Base-by-base conservation (phyloP, 53 echinoderm and acorn worm genomes). In the Apostichopus leukothele region DNA sequence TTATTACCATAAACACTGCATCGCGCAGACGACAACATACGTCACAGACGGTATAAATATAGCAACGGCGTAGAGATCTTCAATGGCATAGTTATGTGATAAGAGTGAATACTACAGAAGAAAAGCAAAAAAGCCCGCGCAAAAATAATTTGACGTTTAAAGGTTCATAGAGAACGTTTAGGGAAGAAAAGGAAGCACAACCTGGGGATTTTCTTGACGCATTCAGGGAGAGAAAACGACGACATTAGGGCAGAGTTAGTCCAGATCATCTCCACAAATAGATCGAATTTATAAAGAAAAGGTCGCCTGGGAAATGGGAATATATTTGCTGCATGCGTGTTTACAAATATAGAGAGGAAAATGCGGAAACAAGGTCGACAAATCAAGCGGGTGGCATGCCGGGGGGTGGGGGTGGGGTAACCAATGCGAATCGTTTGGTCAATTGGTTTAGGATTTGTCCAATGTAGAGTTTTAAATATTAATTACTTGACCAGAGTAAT, bases 1-100 rank as follows among this genome's bases (percentile, higher is more conserved):
- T 53, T 79, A 79, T 79, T 79, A 79, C 79, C 79, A 79, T 79
- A 79, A 79, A 79, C 79, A 79, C 79, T 20, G 79, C 79, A 79
- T 52, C 79, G 79, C 9, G 79, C 51, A 79, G 79, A 79, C 79
- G 79, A 79, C 79, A 79, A 55, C 53, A 53, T 79, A 79, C 79
- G 79, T 79, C 79, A 79, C 79, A 54, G 20, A 79, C 79, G 79
- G 79, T 79, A 53, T 79, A 79, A 79, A 79, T 53, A 79, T 79
- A 79, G 79, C 79, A n/a, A 54, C 79, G 14, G 79, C 4, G 50
- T 10, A 12, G 53, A 68, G 79, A 79, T 55, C 57, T 55, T 79
- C 79, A 79, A 79, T 54, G 79, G 53, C 51, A 79, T 79, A 79
- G 54, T 79, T 79, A 53, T 79, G 12, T 16, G 53, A n/a, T 68